Conservation (phyloP, 2,113 vertebrate species). For the Microtus richardsoni region DNA sequence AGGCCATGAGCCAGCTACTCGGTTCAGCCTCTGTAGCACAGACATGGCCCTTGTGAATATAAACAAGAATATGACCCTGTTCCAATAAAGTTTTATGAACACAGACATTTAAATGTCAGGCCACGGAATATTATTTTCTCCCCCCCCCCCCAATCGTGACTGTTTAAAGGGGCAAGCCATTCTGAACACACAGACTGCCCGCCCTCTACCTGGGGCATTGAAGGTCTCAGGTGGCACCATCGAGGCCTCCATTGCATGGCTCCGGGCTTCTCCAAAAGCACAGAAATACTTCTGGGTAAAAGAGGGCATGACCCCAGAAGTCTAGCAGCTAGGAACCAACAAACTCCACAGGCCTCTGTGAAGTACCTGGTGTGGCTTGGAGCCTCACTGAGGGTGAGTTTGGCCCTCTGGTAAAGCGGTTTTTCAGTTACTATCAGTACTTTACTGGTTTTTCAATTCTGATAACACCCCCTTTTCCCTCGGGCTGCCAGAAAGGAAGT, state of each 20-base stretch:
- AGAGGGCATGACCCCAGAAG: fast-evolving
- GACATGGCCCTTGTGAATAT: too few species aligned
- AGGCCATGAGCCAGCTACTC: background rate
- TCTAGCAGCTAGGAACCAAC: fast-evolving
- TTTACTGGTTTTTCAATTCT: background rate
- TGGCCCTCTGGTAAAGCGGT: background rate
- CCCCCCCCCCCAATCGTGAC: background rate
- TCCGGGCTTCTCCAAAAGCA: fast-evolving
- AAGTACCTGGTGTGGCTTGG: background rate
- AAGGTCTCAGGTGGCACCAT: too few species aligned
- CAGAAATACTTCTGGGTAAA: background rate
- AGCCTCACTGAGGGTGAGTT: fast-evolving
- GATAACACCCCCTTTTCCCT: background rate
- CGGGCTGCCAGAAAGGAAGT: background rate
- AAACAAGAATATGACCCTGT: background rate
- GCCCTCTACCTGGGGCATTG: fast-evolving
- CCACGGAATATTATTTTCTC: background rate
- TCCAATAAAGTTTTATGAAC: background rate
- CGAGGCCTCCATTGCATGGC: too few species aligned
- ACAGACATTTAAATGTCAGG: background rate
- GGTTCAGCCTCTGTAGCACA: background rate
- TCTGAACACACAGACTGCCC: background rate
- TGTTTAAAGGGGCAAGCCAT: background rate
- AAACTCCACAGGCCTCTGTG: fast-evolving
- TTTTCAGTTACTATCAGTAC: background rate